Base-by-base conservation (phyloP, 2,797 vertebrate species). In the Molossus molossus region DNA sequence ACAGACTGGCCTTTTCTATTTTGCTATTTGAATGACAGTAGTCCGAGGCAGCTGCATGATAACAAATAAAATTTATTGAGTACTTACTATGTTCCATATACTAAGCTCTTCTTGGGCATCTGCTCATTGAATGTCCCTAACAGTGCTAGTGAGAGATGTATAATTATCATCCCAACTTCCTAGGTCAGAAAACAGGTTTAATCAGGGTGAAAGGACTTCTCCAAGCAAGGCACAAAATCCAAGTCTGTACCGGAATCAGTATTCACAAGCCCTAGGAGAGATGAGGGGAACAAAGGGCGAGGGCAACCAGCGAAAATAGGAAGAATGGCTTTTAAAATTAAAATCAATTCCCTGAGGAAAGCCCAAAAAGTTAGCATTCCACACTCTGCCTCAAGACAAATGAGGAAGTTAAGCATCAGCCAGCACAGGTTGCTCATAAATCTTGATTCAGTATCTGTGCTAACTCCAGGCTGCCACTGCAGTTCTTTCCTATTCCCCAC, bases 221-320 rank as follows among this genome's bases (percentile, higher is more conserved):
- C 40, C 58, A 73, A 93, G 58, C 77, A 95, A 93, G 27, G 33
- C 10, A 86, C 45, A 96, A 93, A 93, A 8, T 79, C 9, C 69
- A 89, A 62, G 21, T 79, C n/a, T 81, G 45, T 53, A 29, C 15
- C 87, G 85, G 95, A 95, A 64, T 86, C 87, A 79, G 18, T 55
- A 18, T 82, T 65, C 58, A 75, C 9, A 72, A 83, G 14, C 12
- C n/a, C 72, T 45, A 1, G 4, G 21, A 65, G 55, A 88, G 67
- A 50, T 53, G 27, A 79, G 20, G 25, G 69, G 13, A 37, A 75
- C 60, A 70, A 93, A 65, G 27, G 20, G 20, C 29, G 17, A 70
- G 4, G 37, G 11, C 20, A 12, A 67, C 5, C 18, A 21, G 77
- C 27, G 45, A 57, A 90, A 96, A 86, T 5, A n/a, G 21, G 57